phyloP scores from a whole-genome alignment of 53 echinoderm and acorn worm genomes.

The Luidia sarsii region DNA sequence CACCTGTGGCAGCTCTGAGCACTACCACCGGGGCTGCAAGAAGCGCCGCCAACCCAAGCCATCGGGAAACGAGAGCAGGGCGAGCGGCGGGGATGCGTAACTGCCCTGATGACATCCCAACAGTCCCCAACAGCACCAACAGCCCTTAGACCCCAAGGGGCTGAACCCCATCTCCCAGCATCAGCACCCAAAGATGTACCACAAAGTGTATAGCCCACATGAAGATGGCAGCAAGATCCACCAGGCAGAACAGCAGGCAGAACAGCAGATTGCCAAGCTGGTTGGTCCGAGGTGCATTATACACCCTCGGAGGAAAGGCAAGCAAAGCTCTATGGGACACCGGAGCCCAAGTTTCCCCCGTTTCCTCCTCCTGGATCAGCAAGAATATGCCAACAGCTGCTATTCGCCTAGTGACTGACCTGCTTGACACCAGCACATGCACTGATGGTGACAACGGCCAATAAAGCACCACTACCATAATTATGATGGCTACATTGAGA shows the following conservation, averaged over 20 bases:
- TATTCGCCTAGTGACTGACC: not conserved
- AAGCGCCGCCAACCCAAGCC: not conserved
- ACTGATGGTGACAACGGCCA: conserved; percentile 9
- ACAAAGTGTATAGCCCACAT: no score
- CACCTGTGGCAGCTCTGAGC: conserved; percentile 18
- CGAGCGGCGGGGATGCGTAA: not conserved
- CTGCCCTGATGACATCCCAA: not conserved
- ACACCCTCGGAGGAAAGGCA: not conserved
- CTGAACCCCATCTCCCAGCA: no score
- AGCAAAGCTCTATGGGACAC: conserved; percentile 18
- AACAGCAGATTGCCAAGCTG: no score
- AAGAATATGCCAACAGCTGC: not conserved
- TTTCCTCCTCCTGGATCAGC: conserved; percentile 9
- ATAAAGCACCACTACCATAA: not conserved
- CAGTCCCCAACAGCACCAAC: not conserved
- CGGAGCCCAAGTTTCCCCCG: conserved; percentile 23
- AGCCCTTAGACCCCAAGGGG: no score
- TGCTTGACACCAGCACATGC: not conserved
- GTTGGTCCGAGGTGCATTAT: conserved; percentile 10
- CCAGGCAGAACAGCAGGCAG: no score
- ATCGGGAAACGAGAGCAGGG: not conserved
- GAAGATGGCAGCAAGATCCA: no score
- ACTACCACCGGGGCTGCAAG: not conserved
- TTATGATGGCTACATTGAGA: conserved; percentile 1
- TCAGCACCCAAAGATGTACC: no score